phyloP scores from a whole-genome alignment of 2,888 invertebrate genomes.

The Drosophila falleni region DNA sequence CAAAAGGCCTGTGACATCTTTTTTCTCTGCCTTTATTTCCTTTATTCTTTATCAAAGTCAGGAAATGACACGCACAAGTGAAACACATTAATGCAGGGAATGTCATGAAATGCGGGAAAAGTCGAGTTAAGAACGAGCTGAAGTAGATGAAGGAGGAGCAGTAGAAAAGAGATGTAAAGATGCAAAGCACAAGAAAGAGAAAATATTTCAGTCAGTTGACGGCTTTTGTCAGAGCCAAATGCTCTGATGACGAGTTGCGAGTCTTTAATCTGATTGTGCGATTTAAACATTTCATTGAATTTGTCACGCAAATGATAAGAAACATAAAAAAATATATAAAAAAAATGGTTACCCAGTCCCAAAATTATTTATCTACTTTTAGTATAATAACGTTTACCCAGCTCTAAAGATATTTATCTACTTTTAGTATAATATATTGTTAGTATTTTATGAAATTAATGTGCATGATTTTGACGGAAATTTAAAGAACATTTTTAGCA shows the following conservation, averaged over 20 bases:
- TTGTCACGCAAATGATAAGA: constrained; percentile 18
- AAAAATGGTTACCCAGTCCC: neutral
- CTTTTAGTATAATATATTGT: neutral
- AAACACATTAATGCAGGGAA: constrained; percentile 30
- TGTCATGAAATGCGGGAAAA: constrained; percentile 33
- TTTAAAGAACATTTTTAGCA: neutral
- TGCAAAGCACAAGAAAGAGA: neutral
- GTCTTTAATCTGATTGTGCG: constrained; percentile 22
- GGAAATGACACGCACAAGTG: constrained; percentile 66
- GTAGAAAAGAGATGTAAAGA: neutral
- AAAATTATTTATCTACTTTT: neutral
- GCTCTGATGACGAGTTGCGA: constrained; percentile 7
- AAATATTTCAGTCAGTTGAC: constrained; percentile 18
- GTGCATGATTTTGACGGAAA: neutral
- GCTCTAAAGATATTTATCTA: neutral
- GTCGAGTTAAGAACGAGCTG: neutral
- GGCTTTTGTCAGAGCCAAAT: constrained; percentile 22
- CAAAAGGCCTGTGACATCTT: constrained; percentile 47
- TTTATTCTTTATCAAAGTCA: constrained; percentile 45
- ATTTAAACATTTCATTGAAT: constrained; percentile 14
- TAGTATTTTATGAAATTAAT: neutral
- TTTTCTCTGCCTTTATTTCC: neutral
- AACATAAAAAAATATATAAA: neutral
- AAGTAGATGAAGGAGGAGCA: neutral
- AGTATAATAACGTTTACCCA: too few relatives aligned